phyloP scores from a whole-genome alignment of 1,140 invertebrate genomes.

The Leptinotarsa defecta region DNA sequence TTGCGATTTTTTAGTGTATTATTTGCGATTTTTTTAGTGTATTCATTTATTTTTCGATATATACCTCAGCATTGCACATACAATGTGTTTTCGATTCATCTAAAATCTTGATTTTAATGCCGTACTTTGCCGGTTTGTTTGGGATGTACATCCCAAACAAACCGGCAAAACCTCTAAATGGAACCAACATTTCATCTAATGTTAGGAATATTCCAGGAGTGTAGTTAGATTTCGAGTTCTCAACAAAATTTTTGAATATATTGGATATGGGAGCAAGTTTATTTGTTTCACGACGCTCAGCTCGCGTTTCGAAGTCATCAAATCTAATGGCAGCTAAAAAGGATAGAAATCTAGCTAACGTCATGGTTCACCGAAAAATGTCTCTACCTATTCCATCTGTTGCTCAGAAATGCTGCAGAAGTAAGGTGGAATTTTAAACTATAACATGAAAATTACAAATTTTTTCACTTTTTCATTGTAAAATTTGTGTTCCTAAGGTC shows the following conservation, averaged over 20 bases:
- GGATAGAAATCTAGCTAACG: too few species aligned
- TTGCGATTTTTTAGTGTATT: slow-evolving; percentile 1
- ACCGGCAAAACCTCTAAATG: too few species aligned
- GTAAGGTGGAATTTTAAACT: too few species aligned
- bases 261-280: neutral
- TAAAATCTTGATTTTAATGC: slow-evolving; percentile 26
- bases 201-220: neutral
- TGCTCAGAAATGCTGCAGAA: too few species aligned
- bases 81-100: slow-evolving; percentile 20
- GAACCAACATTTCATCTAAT: slow-evolving; percentile 24
- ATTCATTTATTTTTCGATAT: neutral
- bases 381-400: too few species aligned
- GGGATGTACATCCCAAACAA: slow-evolving; percentile 3
- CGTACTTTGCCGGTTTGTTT: neutral
- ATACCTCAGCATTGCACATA: slow-evolving; percentile 28
- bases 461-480: too few species aligned
- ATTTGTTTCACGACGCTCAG: too few species aligned
- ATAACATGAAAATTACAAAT: too few species aligned
- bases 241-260: slow-evolving; percentile 22
- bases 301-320: too few species aligned
- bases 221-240: slow-evolving; percentile 10
- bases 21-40: neutral
- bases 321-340: too few species aligned
- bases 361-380: too few species aligned
- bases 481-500: too few species aligned